phyloP scores from a whole-genome alignment of 2,888 invertebrate species.

The Lapara coniferarum region DNA sequence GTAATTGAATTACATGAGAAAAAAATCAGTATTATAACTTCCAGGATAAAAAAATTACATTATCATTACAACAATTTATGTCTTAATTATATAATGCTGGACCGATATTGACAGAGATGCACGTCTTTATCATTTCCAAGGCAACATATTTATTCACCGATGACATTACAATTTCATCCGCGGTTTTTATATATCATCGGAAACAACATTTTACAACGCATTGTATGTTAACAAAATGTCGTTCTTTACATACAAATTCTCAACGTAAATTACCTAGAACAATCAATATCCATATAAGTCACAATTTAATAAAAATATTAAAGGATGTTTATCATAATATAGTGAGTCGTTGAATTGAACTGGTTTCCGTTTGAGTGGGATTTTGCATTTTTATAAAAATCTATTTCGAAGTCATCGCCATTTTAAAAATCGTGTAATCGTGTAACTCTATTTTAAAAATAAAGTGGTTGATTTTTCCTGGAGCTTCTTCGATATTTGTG shows the following conservation, averaged over 20 bases:
- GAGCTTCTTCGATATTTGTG: too few species aligned
- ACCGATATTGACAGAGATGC: neutral
- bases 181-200: slow-evolving; percentile 24
- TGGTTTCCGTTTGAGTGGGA: neutral
- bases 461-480: too few species aligned
- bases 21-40: too few species aligned
- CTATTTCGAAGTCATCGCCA: too few species aligned
- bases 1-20: too few species aligned
- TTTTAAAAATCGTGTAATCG: too few species aligned
- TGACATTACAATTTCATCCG: slow-evolving; percentile 39
- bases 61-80: neutral
- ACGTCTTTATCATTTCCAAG: slow-evolving; percentile 41
- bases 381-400: too few species aligned
- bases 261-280: slow-evolving; percentile 8
- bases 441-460: too few species aligned
- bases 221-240: slow-evolving; percentile 27
- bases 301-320: neutral
- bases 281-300: slow-evolving; percentile 24
- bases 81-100: neutral
- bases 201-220: slow-evolving; percentile 20
- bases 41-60: too few species aligned
- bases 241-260: slow-evolving; percentile 4
- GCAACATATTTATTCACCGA: slow-evolving; percentile 44
- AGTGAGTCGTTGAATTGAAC: neutral
- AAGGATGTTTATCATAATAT: neutral